These are phyloP conservation scores for Biston stratarius DNA, from an alignment of 2,888 invertebrate genomes.

Conservation along the genomic window DNA sequence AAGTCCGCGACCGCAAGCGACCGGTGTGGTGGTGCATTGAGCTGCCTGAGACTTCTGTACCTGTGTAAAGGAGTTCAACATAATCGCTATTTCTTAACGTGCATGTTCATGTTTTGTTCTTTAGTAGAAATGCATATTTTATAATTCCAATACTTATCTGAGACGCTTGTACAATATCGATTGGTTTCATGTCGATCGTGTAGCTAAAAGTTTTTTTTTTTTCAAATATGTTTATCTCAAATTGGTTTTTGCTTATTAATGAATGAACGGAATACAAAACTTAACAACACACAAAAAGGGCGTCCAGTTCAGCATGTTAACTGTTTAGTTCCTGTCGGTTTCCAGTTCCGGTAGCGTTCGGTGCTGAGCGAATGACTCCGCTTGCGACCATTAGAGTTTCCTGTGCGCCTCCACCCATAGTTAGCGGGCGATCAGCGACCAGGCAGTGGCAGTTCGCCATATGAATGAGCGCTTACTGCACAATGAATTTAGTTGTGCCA, in stretches of 20 bases:
- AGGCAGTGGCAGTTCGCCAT: constrained; percentile 64
- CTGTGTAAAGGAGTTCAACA: constrained; percentile 12
- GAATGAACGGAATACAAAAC: constrained; percentile 1
- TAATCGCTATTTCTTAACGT: neutral
- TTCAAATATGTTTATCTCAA: neutral
- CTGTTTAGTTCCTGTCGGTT: constrained; percentile 75
- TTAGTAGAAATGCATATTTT: too few species aligned
- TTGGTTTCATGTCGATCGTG: neutral
- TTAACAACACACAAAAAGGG: constrained; percentile 41
- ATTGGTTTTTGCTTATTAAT: neutral
- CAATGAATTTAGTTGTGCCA: constrained; percentile 79
- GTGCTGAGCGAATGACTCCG: constrained; percentile 54
- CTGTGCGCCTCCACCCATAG: constrained; percentile 64
- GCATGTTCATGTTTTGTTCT: neutral
- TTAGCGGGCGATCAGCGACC: constrained; percentile 67
- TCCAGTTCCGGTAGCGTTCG: constrained; percentile 71
- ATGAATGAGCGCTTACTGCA: constrained; percentile 74
- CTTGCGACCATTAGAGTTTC: constrained; percentile 75
- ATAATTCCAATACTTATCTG: neutral
- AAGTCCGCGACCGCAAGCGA: constrained; percentile 71
- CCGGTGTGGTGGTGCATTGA: constrained; percentile 53
- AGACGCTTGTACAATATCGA: too few species aligned
- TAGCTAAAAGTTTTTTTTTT: too few species aligned
- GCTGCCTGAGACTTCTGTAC: constrained; percentile 34
- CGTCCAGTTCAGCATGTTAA: constrained; percentile 59